A percentile compares a stretch with the other conserved stretches of the same genome.
These are phyloP conservation scores for Aphis gossypii DNA, from an alignment of 1,140 invertebrate species.

Conservation along the genomic window DNA sequence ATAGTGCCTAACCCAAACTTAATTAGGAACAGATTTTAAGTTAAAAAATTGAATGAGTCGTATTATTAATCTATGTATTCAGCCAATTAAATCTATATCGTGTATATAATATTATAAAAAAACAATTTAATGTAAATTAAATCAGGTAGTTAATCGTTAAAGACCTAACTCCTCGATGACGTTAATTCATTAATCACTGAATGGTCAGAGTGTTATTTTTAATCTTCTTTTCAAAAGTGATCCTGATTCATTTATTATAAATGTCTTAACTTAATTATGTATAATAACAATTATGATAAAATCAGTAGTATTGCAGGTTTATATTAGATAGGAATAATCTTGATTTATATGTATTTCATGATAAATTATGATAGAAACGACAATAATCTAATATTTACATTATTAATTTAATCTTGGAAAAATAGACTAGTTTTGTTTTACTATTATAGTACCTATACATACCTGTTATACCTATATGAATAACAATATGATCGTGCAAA, in stretches of 20 bases:
- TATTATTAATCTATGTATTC: background rate
- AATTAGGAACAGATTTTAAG: background rate
- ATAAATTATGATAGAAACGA: background rate
- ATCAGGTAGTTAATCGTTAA: background rate
- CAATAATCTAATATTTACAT: background rate
- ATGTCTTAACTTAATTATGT: background rate
- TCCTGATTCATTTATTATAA: background rate
- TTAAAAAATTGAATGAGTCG: background rate
- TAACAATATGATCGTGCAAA: background rate
- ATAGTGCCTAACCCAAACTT: background rate
- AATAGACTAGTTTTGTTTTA: background rate
- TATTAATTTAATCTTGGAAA: background rate
- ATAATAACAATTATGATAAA: background rate
- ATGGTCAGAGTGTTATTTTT: background rate
- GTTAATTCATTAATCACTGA: background rate
- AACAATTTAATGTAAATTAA: background rate
- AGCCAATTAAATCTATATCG: background rate
- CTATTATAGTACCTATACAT: background rate
- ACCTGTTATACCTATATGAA: background rate
- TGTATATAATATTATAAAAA: background rate
- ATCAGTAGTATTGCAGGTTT: background rate
- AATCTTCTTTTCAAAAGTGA: background rate
- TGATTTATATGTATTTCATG: background rate
- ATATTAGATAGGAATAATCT: background rate
- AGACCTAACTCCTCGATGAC: background rate